Base-by-base conservation (phyloP, 2,888 invertebrate genomes). In the Lasioglossum zephyrum region DNA sequence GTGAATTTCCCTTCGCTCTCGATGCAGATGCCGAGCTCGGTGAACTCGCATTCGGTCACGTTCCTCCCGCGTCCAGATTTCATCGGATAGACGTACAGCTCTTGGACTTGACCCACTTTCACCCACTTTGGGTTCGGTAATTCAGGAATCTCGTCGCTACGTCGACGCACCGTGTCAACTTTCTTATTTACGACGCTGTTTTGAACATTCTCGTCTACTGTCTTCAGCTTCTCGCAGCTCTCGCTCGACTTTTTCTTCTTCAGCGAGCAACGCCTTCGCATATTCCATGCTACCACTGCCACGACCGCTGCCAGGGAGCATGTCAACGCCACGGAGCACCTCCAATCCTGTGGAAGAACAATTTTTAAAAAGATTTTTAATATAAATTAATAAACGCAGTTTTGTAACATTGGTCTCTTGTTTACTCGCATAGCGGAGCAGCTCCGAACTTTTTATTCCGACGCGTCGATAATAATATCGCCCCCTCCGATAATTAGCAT, bases 31-130 rank as follows among this genome's bases (percentile, higher is more conserved):
- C 95, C 95, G 76, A 88, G 90, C 79, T 92, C 92, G 18, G 94
- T 94, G 78, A 95, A 94, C 66, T 91, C 74, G 74, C 94, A 95
- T 36, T 93, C 87, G 13, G 87, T 74, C 0, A 95, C 63, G 31
- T 88, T 82, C 53, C 91, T 93, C 4, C 94, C 95, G 69, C 91
- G 92, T n/a, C 95, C 95, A n/a, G 95, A 95, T 92, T 95, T 95
- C 31, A 95, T 87, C 4, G 95, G 95, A 89, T 95, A 95, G 75
- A 93, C 87, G 79, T 93, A 94, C 26, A 95, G 87, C 85, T 95
- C 94, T 53, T 92, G 89, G 6, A 95, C 92, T 31, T 87, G 89
- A 16, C 95, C 95, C 44, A 95, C 93, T 90, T 93, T 93, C 16
- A 91, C 90, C 95, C 95, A 95, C 66, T 93, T 92, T 13, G 88